Evolutionary conservation across 2,797 vertebrate species (phyloP).

Genomic region (Sternarchorhynchus goeldii): DNA sequence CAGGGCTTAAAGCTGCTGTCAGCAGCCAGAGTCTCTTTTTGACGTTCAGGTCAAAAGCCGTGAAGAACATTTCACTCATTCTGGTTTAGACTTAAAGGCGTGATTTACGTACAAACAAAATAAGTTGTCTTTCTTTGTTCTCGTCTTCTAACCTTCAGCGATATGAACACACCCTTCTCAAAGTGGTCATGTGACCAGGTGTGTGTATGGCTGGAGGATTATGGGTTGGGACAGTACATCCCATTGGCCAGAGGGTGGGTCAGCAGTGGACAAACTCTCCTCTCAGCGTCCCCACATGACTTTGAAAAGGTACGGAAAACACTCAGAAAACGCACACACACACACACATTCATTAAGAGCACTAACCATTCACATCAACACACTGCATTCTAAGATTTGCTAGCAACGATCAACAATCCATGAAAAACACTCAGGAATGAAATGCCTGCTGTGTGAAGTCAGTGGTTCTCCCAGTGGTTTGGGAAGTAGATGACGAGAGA

Average conservation of each 20-base stretch:
- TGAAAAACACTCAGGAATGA: too few relatives aligned
- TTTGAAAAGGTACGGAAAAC: conserved; percentile 86
- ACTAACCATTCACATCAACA: too few relatives aligned
- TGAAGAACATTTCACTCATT: too few relatives aligned
- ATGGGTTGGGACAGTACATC: conserved; percentile 87
- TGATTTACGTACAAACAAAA: neutral
- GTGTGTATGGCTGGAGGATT: conserved; percentile 92
- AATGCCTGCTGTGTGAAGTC: too few relatives aligned
- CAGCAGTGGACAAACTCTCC: conserved; percentile 84
- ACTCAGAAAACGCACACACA: neutral
- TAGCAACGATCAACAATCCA: too few relatives aligned
- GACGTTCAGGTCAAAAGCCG: too few relatives aligned
- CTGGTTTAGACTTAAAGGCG: neutral
- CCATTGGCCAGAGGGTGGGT: conserved; percentile 88
- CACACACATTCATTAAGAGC: neutral
- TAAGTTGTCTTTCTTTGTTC: neutral
- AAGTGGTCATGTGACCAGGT: conserved; percentile 93
- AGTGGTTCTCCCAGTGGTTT: too few relatives aligned
- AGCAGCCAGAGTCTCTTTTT: too few relatives aligned
- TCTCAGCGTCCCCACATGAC: conserved; percentile 87
- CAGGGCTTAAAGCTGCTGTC: neutral
- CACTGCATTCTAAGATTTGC: too few relatives aligned
- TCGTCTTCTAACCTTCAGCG: conserved; percentile 70
- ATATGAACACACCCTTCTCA: conserved; percentile 83
- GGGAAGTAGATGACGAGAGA: too few relatives aligned